Evolutionary conservation across 2,797 vertebrate species (phyloP).

Genomic region (Chromobotia macracanthus): DNA sequence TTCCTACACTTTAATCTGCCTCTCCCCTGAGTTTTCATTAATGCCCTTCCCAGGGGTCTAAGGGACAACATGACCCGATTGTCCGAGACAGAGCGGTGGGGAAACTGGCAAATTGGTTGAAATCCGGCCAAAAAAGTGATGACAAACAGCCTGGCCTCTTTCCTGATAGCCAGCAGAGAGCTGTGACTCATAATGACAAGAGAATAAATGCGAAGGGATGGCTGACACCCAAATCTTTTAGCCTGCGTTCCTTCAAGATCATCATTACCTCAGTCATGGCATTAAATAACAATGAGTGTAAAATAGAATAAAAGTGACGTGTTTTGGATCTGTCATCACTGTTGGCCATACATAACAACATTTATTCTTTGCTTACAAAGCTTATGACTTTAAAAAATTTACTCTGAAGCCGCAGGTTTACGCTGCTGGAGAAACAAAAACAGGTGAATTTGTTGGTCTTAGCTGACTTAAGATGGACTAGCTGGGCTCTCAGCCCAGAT

Average conservation of each 20-base stretch:
- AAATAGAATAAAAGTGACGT: slow-evolving; percentile 19
- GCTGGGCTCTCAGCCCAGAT: too few species aligned
- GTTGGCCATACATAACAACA: background rate
- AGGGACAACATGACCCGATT: slow-evolving; percentile 47
- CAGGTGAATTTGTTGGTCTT: too few species aligned
- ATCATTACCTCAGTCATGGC: background rate
- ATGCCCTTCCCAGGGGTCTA: slow-evolving; percentile 36
- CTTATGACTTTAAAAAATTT: slow-evolving; percentile 4
- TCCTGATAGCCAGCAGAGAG: slow-evolving; percentile 31
- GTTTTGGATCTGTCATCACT: slow-evolving; percentile 12
- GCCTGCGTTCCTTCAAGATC: slow-evolving; percentile 1
- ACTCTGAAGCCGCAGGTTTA: background rate
- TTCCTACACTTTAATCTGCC: slow-evolving; percentile 48
- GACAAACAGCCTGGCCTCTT: slow-evolving; percentile 50
- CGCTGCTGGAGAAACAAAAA: background rate
- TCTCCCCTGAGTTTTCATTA: slow-evolving; percentile 54
- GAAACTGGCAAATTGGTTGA: slow-evolving; percentile 41
- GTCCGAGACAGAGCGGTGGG: slow-evolving; percentile 49
- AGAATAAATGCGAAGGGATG: slow-evolving; percentile 13
- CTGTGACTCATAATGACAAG: slow-evolving; percentile 31
- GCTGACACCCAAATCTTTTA: slow-evolving; percentile 34
- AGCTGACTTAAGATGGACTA: too few species aligned
- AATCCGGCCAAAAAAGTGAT: slow-evolving; percentile 53
- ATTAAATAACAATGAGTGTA: background rate
- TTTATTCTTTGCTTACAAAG: background rate